Evolutionary conservation across 2,888 invertebrate genomes (phyloP).

Genomic region (Tiphia femorata): DNA sequence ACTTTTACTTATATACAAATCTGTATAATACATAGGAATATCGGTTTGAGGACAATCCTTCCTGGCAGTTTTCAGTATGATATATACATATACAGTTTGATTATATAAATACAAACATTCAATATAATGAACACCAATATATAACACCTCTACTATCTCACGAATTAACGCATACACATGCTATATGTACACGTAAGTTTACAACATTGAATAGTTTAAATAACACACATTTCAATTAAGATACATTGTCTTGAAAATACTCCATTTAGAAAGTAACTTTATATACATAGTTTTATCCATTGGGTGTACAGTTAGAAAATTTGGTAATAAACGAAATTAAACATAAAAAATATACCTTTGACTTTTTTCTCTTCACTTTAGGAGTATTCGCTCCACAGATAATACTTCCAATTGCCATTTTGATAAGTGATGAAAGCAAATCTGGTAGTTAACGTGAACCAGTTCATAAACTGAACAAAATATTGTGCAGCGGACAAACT

Average conservation of each 20-base stretch:
- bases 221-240: background rate
- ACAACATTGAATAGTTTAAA: too few species aligned
- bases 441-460: slow-evolving; percentile 43
- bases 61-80: too few species aligned
- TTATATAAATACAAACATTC: too few species aligned
- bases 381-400: slow-evolving; percentile 65
- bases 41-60: too few species aligned
- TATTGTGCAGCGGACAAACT: background rate
- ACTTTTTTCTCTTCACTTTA: slow-evolving; percentile 63
- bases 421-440: slow-evolving; percentile 35
- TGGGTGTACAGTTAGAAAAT: background rate
- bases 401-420: slow-evolving; percentile 66
- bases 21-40: too few species aligned
- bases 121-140: too few species aligned
- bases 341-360: slow-evolving; percentile 58
- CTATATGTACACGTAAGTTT: too few species aligned
- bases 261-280: background rate
- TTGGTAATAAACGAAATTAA: slow-evolving; percentile 22
- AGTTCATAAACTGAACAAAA: slow-evolving; percentile 45
- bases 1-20: too few species aligned
- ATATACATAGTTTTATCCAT: background rate
- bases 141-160: too few species aligned
- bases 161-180: too few species aligned
- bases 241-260: background rate
- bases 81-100: too few species aligned